Base-by-base conservation (phyloP, 2,888 invertebrate genomes). In the Chymomyza caudatula region DNA sequence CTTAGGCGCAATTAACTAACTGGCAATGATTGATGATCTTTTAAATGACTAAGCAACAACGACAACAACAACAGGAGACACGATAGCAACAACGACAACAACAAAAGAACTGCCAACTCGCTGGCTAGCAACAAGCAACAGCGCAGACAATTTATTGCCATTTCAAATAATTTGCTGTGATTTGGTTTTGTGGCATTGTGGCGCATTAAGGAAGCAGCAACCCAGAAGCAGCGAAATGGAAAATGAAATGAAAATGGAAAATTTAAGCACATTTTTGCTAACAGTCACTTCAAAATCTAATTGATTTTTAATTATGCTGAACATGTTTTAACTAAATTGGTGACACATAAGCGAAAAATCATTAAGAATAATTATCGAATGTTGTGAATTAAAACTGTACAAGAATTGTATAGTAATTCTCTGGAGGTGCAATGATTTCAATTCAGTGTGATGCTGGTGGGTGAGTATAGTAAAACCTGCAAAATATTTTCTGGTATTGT, bases 1-100 rank as follows among this genome's bases (percentile, higher is more conserved):
- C 22, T 17, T 20, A 52, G 13, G 49, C 74, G 76, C 84, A 87
- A 85, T 87, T 87, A 87, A 86, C 85, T 74, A 77, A 76, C 80
- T 69, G 71, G 67, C 80, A 73, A 82, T 88, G 88, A 88, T 88
- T 88, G 87, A 88, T 88, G 87, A 86, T 85, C 71, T 87, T 87
- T 87, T 87, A 87, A 87, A 84, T 86, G 85, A 80, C 78, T 20
- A 44, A 44, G 19, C 4, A 47, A 13, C 15, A 47, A 17, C 43
- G 67, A 70, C 76, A 78, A 70, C 74, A 57, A 67, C 74, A 70
- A 29, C 53, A 42, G 17, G 37, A 20, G 23, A 52, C 20, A 17
- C 4, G n/a, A 17, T 5, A n/a, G 67, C 62, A 65, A 66, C 66
- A 53, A 47, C 61, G 61, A 61, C 58, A 59, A 68, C 8, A 54